A percentile compares a stretch with the other conserved stretches of the same genome.
phyloP scores from a whole-genome alignment of 2,888 invertebrate genomes.

The Noctua janthe region DNA sequence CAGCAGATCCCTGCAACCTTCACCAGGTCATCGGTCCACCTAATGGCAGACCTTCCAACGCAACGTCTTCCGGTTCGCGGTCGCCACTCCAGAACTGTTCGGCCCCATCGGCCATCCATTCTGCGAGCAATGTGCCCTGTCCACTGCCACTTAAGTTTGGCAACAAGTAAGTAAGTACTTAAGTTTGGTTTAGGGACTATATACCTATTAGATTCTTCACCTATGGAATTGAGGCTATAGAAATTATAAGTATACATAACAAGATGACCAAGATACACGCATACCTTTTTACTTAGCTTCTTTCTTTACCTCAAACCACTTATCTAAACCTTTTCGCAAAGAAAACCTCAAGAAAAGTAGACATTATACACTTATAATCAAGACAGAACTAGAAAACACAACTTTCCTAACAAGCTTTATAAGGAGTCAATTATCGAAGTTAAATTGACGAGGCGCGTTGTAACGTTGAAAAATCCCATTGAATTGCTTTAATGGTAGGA shows the following conservation, averaged over 20 bases:
- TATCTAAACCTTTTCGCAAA: constrained; percentile 14
- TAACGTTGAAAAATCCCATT: constrained; percentile 79
- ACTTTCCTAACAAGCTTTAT: constrained; percentile 51
- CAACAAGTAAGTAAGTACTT: too few relatives aligned
- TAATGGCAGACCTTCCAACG: too few relatives aligned
- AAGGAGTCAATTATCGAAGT: constrained; percentile 71
- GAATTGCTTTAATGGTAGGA: constrained; percentile 81
- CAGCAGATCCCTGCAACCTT: too few relatives aligned
- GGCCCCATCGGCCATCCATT: too few relatives aligned
- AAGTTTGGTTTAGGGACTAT: too few relatives aligned
- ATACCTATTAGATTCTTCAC: neutral
- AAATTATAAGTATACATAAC: neutral
- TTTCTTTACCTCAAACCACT: neutral
- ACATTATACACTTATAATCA: constrained; percentile 26
- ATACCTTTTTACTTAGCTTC: neutral
- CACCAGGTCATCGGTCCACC: too few relatives aligned
- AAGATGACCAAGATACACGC: neutral
- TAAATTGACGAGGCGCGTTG: constrained; percentile 56
- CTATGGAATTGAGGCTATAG: neutral
- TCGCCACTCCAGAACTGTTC: too few relatives aligned
- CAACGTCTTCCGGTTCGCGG: too few relatives aligned
- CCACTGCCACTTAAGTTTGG: too few relatives aligned
- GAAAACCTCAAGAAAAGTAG: constrained; percentile 37
- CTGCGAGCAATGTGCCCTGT: too few relatives aligned
- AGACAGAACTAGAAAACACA: constrained; percentile 43